phyloP scores from a whole-genome alignment of 30 jellyfish, hydroid and myxozoan species.

The Hydractinia echinata region DNA sequence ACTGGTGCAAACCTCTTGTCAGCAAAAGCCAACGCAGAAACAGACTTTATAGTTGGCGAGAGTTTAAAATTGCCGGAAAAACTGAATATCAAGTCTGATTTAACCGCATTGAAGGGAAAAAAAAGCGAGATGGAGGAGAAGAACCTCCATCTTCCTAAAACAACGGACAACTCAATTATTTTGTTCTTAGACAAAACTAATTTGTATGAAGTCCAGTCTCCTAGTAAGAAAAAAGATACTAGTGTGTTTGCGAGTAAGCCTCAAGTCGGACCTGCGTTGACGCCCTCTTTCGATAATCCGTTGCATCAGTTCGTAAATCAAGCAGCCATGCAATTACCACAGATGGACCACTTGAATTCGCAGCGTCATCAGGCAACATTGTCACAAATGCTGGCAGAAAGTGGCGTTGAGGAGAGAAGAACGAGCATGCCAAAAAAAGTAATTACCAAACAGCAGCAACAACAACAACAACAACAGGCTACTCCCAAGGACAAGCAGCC shows the following conservation, averaged over 20 bases:
- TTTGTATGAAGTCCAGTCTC: not conserved
- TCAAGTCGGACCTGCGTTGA: not conserved
- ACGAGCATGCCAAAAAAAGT: constrained; percentile 14
- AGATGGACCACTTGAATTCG: constrained; percentile 24
- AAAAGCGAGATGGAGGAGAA: constrained; percentile 1
- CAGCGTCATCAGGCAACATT: constrained; percentile 1
- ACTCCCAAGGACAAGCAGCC: constrained; percentile 36
- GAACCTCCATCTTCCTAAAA: constrained; percentile 10
- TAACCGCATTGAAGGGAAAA: not conserved
- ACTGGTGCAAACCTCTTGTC: not conserved
- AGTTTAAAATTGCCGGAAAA: constrained; percentile 30
- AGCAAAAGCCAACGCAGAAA: not conserved
- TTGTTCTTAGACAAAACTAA: constrained; percentile 18
- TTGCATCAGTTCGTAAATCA: constrained; percentile 12
- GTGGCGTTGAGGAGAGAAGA: not conserved
- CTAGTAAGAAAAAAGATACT: not conserved
- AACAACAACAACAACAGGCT: not conserved
- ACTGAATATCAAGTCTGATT: constrained; percentile 13
- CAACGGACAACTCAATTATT: constrained; percentile 8
- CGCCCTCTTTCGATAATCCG: constrained; percentile 1
- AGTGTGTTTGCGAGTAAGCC: not conserved
- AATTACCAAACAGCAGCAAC: constrained; percentile 3
- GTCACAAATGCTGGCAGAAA: not conserved
- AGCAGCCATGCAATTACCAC: constrained; percentile 14
- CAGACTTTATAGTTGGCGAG: constrained; percentile 31